Evolutionary conservation across 2,113 vertebrate species (phyloP).

Genomic region (Corythoichthys haematopterus): DNA sequence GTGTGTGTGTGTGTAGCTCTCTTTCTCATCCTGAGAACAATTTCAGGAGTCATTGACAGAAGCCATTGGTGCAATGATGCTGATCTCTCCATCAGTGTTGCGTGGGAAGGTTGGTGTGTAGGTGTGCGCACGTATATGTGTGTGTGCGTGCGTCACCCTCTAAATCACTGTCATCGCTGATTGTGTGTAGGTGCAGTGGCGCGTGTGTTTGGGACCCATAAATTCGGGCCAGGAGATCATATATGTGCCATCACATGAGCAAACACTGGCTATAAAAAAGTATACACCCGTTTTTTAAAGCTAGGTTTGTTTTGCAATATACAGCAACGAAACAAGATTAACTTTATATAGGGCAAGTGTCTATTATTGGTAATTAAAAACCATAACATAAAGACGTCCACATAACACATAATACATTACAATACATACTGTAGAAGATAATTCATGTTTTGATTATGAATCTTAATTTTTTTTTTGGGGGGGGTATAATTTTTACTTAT

Average conservation of each 20-base stretch:
- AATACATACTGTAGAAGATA: too few relatives aligned
- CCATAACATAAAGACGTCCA: too few relatives aligned
- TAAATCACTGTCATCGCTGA: background rate
- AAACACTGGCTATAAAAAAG: background rate
- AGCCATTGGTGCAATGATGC: conserved; percentile 3
- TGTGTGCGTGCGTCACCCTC: background rate
- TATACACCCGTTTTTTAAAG: too few relatives aligned
- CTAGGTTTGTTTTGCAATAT: too few relatives aligned
- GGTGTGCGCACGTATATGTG: background rate
- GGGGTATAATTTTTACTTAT: too few relatives aligned
- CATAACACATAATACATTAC: too few relatives aligned
- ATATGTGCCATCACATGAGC: background rate
- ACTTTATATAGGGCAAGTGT: too few relatives aligned
- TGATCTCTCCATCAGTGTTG: conserved; percentile 2
- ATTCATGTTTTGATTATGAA: too few relatives aligned
- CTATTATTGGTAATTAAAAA: too few relatives aligned
- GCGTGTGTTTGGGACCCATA: background rate
- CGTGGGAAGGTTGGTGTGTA: background rate
- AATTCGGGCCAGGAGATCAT: background rate
- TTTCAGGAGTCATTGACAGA: conserved; percentile 2
- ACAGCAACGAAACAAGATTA: too few relatives aligned
- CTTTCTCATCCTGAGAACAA: background rate
- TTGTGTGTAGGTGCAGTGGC: background rate
- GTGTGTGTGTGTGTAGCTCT: background rate
- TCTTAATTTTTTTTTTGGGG: too few relatives aligned